phyloP scores from a whole-genome alignment of 1,140 invertebrate species.

The Ostrea denselamellosa region DNA sequence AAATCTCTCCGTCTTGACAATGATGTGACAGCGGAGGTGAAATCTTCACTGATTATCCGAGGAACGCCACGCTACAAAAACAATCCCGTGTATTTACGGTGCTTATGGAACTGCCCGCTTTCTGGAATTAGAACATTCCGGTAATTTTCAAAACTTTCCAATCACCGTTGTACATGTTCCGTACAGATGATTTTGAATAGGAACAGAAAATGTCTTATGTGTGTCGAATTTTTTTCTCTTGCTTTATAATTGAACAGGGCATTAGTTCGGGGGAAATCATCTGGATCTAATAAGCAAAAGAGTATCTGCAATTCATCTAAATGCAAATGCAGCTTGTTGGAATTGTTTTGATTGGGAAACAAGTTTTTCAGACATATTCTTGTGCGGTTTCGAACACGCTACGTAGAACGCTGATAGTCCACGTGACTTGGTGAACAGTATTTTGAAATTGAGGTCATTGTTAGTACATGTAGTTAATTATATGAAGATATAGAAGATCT shows the following conservation, averaged over 20 bases:
- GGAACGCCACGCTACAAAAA: not conserved
- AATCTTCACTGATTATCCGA: constrained; percentile 17
- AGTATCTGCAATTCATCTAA: not conserved
- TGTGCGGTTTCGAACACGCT: not conserved
- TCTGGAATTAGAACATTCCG: not conserved
- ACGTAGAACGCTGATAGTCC: not conserved
- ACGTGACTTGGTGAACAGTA: not conserved
- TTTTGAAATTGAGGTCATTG: constrained; percentile 18
- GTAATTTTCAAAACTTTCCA: no score
- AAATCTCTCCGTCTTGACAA: constrained; percentile 32
- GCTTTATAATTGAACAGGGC: not conserved
- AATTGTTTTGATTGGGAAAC: constrained; percentile 10
- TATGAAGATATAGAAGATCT: constrained; percentile 16
- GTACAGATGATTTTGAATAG: not conserved
- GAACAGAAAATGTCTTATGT: not conserved
- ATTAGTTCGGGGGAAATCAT: not conserved
- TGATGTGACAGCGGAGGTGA: constrained; percentile 27
- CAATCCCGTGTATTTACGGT: not conserved
- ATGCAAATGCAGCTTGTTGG: constrained; percentile 9
- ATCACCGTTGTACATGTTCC: no score
- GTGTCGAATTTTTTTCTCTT: not conserved
- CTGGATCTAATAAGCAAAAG: not conserved
- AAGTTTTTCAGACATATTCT: not conserved
- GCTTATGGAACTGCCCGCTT: not conserved
- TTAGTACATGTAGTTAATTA: not conserved